Evolutionary conservation across 2,113 vertebrate genomes (phyloP).

Genomic region (Megatriorchis doriae): DNA sequence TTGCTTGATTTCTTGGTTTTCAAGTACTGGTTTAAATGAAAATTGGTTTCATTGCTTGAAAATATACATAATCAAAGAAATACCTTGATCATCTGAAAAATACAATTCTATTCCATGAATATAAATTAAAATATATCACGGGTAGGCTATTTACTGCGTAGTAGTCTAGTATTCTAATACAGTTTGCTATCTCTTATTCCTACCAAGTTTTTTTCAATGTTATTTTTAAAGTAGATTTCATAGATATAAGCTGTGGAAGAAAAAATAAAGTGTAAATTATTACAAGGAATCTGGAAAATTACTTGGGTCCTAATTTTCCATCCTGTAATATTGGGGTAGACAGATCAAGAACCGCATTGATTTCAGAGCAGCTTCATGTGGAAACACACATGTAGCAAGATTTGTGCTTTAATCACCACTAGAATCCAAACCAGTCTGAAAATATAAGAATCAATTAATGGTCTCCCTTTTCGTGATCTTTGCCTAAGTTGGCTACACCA

Average conservation of each 20-base stretch:
- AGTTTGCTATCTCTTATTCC: neutral
- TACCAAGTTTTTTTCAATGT: neutral
- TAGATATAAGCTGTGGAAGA: neutral
- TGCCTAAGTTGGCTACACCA: neutral
- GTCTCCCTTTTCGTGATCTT: neutral
- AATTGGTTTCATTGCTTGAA: neutral
- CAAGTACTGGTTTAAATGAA: neutral
- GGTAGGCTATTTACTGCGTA: neutral
- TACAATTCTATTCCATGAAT: neutral
- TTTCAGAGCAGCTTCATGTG: neutral
- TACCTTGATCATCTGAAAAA: neutral
- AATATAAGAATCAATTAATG: neutral
- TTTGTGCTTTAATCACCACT: neutral
- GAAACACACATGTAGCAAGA: neutral
- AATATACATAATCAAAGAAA: neutral
- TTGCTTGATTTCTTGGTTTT: neutral
- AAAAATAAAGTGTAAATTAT: neutral
- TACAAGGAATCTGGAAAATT: neutral
- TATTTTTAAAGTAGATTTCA: neutral
- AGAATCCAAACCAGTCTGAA: neutral
- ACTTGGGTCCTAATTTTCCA: neutral
- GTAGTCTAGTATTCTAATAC: neutral
- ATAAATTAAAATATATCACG: neutral
- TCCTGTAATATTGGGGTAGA: neutral
- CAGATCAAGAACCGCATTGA: neutral